Evolutionary conservation across 2,888 invertebrate genomes (phyloP), one percentile per base, ranked within the genome.

Genomic region (Thymelicus acteon): DNA sequence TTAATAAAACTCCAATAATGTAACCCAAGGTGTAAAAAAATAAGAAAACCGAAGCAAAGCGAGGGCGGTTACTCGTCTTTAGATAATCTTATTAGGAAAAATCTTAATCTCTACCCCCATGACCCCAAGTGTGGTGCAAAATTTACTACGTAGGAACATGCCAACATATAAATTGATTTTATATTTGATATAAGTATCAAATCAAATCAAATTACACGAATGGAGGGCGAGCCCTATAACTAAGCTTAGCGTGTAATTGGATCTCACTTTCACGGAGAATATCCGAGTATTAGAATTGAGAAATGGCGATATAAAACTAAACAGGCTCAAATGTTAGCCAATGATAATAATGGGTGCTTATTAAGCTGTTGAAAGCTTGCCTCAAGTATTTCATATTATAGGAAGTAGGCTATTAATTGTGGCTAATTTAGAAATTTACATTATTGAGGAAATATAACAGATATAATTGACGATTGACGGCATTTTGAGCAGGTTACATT

Each of bases 231-330:
- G 19, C 19, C 31, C 5, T 31, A 2, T 31, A 31, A 31, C 31
- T 31, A 31, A 31, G 31, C 31, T 31, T 31, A 31, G 31, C 31
- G 64, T n/a, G 37, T 60, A 70, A 70, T 70, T 65, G 70, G 60
- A n/a, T 60, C 31, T 60, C 52, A 60, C 63, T 70, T 70, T 70
- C 64, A 64, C 64, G 44, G 52, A 60, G 60, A 60, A 70, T 64
- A 60, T 64, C 63, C 47, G 62, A 69, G 57, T 64, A 64, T 64
- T 64, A 70, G 7, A 37, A 47, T 62, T 57, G 61, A 64, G 60
- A 70, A 70, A 70, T 70, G 49, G 52, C 60, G 19, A 44, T 49
- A 70, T 70, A 64, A 64, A 70, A 70, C 40, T 70, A 49, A 70
- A 60, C 60, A 60, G 58, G 49, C 64, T 64, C 49, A 60, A 64